These are phyloP conservation scores for Pyralis farinalis DNA, from an alignment of 2,888 invertebrate genomes.

Conservation along the genomic window DNA sequence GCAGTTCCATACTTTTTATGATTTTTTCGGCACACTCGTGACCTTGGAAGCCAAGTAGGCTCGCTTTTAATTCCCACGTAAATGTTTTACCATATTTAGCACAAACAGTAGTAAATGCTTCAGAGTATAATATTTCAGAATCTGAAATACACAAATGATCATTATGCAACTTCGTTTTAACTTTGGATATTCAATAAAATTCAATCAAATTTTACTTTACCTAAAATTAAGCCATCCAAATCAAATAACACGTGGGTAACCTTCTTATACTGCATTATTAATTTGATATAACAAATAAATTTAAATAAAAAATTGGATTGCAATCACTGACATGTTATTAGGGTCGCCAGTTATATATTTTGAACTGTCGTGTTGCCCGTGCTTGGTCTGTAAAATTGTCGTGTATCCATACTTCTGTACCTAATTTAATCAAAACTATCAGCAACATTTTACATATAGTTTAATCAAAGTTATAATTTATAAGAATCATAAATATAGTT, in stretches of 20 bases:
- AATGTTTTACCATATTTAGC: constrained; percentile 86
- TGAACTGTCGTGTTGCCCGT: no score
- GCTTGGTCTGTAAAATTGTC: no score
- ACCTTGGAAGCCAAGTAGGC: constrained; percentile 85
- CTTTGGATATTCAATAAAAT: no score
- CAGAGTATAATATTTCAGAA: constrained; percentile 89
- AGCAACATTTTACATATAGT: no score
- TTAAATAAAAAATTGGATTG: no score
- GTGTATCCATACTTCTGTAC: no score
- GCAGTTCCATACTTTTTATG: constrained; percentile 80
- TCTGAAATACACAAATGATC: constrained; percentile 70
- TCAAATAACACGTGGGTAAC: constrained; percentile 83
- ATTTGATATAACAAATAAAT: no score
- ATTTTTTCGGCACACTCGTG: constrained; percentile 83
- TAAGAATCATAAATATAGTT: no score
- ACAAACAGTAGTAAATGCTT: constrained; percentile 84
- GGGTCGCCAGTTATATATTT: no score
- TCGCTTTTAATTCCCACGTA: constrained; percentile 89
- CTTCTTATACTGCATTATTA: constrained; percentile 53
- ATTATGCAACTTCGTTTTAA: neutral
- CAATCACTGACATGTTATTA: no score
- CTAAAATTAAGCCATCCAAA: constrained; percentile 81
- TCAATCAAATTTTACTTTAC: constrained; percentile 39
- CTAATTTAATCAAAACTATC: no score
- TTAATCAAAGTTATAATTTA: no score